Conservation (phyloP, 2,888 invertebrate species). For the Polymixis lichenea region DNA sequence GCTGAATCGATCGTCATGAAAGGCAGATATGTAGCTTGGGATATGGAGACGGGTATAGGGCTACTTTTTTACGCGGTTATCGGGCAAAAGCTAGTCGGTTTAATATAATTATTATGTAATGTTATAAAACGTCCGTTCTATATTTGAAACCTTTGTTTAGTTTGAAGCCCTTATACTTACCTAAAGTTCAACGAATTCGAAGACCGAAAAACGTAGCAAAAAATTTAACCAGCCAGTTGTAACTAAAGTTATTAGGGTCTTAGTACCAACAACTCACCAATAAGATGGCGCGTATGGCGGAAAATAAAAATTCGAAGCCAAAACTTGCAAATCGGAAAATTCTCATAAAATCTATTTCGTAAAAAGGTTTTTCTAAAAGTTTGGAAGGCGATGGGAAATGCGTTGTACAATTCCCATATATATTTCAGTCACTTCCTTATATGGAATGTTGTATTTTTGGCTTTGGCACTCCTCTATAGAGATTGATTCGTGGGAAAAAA, state of each 20-base stretch:
- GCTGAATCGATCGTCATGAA: too few relatives aligned
- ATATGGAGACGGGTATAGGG: too few relatives aligned
- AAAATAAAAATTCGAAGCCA: slow-evolving; percentile 16
- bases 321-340: slow-evolving; percentile 10
- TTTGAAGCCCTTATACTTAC: background rate
- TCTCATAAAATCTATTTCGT: slow-evolving; percentile 7
- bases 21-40: too few relatives aligned
- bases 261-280: slow-evolving; percentile 14
- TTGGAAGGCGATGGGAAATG: background rate
- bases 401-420: background rate
- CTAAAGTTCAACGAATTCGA: background rate
- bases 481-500: background rate
- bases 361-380: slow-evolving; percentile 23
- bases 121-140: background rate
- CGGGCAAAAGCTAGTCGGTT: too few relatives aligned
- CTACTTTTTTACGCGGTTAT: too few relatives aligned
- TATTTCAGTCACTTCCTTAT: slow-evolving; percentile 1
- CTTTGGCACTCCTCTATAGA: background rate
- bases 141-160: background rate
- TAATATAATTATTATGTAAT: background rate
- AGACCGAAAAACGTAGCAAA: slow-evolving; percentile 3
- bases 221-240: slow-evolving; percentile 18
- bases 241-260: slow-evolving; percentile 36
- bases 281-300: slow-evolving; percentile 12
- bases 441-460: background rate